These are phyloP conservation scores for Acheta domesticus DNA, from an alignment of 2,888 invertebrate species.

Conservation along the genomic window DNA sequence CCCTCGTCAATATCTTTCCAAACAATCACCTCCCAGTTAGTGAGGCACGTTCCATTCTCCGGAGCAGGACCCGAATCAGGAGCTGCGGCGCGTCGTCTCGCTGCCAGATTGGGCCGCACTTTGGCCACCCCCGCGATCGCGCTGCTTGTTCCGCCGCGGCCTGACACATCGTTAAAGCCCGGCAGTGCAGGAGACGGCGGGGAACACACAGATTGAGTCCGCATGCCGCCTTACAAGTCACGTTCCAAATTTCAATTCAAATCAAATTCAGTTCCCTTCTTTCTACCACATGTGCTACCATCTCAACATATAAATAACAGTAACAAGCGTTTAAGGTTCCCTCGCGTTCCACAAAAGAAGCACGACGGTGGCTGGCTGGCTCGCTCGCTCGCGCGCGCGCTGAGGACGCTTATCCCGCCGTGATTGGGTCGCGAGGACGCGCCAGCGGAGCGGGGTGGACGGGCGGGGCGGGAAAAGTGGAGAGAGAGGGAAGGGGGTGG, in stretches of 20 bases:
- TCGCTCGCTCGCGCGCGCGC: not conserved
- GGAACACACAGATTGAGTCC: conserved; percentile 30
- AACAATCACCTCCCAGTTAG: too few species aligned
- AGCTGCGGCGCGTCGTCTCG: not conserved
- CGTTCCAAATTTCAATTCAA: conserved; percentile 31
- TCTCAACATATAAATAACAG: conserved; percentile 18
- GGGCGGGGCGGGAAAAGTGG: not conserved
- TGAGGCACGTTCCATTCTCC: too few species aligned
- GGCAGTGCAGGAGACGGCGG: conserved; percentile 23
- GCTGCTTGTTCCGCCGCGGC: conserved; percentile 20
- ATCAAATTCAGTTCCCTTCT: conserved; percentile 27
- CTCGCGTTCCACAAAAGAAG: not conserved
- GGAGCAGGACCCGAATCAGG: too few species aligned
- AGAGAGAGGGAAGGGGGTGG: too few species aligned
- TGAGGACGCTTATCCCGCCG: conserved; percentile 43
- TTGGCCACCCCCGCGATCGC: not conserved
- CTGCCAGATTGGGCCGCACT: not conserved
- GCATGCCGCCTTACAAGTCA: conserved; percentile 25
- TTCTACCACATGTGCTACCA: conserved; percentile 18
- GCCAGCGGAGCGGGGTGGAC: not conserved
- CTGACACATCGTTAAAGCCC: conserved; percentile 27
- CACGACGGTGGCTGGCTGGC: not conserved
- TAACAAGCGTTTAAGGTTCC: conserved; percentile 18
- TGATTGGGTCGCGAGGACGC: not conserved
- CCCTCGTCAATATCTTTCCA: too few species aligned